A percentile compares a stretch with the other conserved stretches of the same genome.
Conservation (phyloP, 2,797 vertebrate genomes). For the Scleropages formosus region DNA sequence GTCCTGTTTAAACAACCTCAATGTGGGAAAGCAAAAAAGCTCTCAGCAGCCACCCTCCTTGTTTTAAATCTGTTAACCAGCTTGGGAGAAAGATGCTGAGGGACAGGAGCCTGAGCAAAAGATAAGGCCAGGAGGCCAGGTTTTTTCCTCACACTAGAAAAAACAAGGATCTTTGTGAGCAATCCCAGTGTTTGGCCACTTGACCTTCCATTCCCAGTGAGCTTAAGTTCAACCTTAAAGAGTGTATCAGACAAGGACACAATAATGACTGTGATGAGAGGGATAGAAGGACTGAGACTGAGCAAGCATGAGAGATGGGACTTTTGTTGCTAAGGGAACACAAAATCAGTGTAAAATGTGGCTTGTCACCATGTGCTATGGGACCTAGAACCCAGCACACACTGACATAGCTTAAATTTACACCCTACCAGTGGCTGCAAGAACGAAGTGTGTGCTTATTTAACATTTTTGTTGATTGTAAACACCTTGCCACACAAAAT, state of each 20-base stretch:
- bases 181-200: slow-evolving; percentile 65
- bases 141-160: slow-evolving; percentile 30
- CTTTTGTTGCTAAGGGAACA: slow-evolving; percentile 15
- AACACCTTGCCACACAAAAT: too few relatives aligned
- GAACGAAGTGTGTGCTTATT: too few relatives aligned
- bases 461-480: too few relatives aligned
- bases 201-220: slow-evolving; percentile 67
- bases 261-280: neutral
- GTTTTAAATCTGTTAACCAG: slow-evolving; percentile 71
- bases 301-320: neutral
- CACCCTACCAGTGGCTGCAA: too few relatives aligned
- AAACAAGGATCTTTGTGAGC: slow-evolving; percentile 62
- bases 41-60: slow-evolving; percentile 60
- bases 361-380: neutral
- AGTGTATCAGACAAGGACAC: slow-evolving; percentile 49
- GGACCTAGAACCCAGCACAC: slow-evolving; percentile 16
- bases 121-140: slow-evolving; percentile 39
- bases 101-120: slow-evolving; percentile 59
- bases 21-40: slow-evolving; percentile 58
- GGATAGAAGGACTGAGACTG: neutral
- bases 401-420: neutral
- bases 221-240: slow-evolving; percentile 49
- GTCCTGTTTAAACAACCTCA: slow-evolving; percentile 76
- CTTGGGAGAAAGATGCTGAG: slow-evolving; percentile 56
- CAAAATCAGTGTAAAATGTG: slow-evolving; percentile 4